phyloP scores from a whole-genome alignment of 2,797 vertebrate species.

The Onychomys arenicola region DNA sequence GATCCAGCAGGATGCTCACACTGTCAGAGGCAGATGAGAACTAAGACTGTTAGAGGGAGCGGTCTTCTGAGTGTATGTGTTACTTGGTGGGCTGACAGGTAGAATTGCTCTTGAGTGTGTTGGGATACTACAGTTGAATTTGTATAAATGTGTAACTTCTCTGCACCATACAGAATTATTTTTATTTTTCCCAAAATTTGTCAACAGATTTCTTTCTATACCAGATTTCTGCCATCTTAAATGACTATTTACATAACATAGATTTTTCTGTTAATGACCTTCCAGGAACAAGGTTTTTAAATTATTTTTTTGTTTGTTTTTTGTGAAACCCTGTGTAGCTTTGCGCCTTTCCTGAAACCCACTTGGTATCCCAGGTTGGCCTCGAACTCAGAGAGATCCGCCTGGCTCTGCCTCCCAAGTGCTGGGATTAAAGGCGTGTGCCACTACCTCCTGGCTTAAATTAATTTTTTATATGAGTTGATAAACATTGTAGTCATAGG shows the following conservation, averaged over 20 bases:
- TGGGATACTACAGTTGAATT: background rate
- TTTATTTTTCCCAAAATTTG: background rate
- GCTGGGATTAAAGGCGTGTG: too few relatives aligned
- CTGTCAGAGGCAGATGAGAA: background rate
- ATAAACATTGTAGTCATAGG: slow-evolving; percentile 23
- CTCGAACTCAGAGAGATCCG: too few relatives aligned
- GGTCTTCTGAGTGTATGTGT: background rate
- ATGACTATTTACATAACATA: slow-evolving; percentile 6
- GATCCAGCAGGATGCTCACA: background rate
- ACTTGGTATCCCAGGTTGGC: too few relatives aligned
- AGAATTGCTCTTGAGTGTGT: background rate
- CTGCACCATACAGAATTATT: background rate
- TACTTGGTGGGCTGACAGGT: background rate
- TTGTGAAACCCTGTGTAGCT: too few relatives aligned
- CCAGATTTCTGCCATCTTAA: slow-evolving; percentile 23
- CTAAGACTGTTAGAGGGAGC: background rate
- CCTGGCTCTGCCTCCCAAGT: too few relatives aligned
- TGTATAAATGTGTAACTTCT: slow-evolving; percentile 9
- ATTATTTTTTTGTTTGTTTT: too few relatives aligned
- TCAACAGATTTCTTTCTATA: slow-evolving; percentile 24
- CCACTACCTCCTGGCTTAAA: too few relatives aligned
- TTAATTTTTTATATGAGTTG: background rate
- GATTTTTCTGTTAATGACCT: slow-evolving; percentile 52
- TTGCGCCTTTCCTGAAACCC: too few relatives aligned
- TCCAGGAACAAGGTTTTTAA: background rate